phyloP scores from a whole-genome alignment of 2,888 invertebrate species.

The Parapristionchus giblindavisi region DNA sequence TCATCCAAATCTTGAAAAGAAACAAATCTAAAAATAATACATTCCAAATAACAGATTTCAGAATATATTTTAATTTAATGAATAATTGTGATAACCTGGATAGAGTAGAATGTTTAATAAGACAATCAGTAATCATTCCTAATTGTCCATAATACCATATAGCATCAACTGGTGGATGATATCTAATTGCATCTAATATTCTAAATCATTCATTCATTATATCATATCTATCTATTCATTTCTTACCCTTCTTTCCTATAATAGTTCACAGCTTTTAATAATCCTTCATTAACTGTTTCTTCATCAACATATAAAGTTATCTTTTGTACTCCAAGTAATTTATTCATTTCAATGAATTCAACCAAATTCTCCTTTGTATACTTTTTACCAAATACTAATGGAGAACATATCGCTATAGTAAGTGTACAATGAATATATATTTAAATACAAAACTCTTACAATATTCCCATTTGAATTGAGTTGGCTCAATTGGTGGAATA shows the following conservation, averaged over 20 bases:
- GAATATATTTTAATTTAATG: background rate
- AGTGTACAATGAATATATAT: background rate
- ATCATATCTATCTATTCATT: background rate
- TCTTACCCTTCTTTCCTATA: constrained; percentile 23
- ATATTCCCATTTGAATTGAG: background rate
- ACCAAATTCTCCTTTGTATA: constrained; percentile 28
- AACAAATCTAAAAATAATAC: constrained; percentile 17
- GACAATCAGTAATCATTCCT: constrained; percentile 28
- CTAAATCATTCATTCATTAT: background rate
- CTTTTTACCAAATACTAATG: constrained; percentile 25
- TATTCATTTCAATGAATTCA: constrained; percentile 34
- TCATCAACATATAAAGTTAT: constrained; percentile 20
- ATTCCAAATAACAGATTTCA: background rate
- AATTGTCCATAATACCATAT: constrained; percentile 34
- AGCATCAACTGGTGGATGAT: background rate
- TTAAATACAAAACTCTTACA: background rate
- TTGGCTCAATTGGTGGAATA: constrained; percentile 20
- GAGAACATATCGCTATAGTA: constrained; percentile 29
- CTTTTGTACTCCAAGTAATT: constrained; percentile 16
- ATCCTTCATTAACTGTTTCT: background rate
- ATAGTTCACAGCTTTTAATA: background rate
- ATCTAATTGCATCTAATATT: background rate
- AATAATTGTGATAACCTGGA: background rate
- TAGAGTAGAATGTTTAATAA: constrained; percentile 16
- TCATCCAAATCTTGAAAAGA: constrained; percentile 35